Conservation (phyloP, 92 coral and sea anemone genomes). For the Desmophyllum pertusum region DNA sequence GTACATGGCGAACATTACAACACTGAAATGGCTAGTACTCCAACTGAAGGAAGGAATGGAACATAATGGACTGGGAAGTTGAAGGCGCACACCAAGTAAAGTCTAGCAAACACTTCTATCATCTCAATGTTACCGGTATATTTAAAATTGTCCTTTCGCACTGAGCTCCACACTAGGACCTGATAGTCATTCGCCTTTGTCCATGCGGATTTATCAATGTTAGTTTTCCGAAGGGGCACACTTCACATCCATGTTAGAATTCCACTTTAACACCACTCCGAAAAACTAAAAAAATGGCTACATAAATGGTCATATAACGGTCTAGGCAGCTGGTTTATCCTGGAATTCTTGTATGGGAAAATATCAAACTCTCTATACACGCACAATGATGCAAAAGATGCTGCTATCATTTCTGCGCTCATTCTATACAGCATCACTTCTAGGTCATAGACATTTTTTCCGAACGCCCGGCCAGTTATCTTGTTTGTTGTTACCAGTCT, state of each 20-base stretch:
- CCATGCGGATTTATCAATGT: conserved; percentile 88
- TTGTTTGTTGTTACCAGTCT: conserved; percentile 62
- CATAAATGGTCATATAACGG: conserved; percentile 90
- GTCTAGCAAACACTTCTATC: neutral
- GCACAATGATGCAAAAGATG: conserved; percentile 78
- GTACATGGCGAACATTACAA: neutral
- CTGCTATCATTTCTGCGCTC: conserved; percentile 73
- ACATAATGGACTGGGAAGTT: neutral
- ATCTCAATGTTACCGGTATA: conserved; percentile 13
- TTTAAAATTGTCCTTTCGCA: conserved; percentile 65
- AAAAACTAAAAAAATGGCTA: conserved; percentile 93
- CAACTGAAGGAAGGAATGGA: neutral
- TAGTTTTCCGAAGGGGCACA: conserved; percentile 90
- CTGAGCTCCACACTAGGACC: conserved; percentile 66
- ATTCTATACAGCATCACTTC: conserved; percentile 66
- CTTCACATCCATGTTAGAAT: conserved; percentile 83
- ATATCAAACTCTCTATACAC: conserved; percentile 61
- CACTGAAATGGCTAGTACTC: neutral
- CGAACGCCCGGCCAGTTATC: conserved; percentile 91
- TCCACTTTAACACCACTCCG: conserved; percentile 82
- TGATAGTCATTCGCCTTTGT: conserved; percentile 81
- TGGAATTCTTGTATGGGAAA: conserved; percentile 79
- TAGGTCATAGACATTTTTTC: conserved; percentile 81
- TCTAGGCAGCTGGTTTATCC: conserved; percentile 73
- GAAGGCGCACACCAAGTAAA: neutral